Evolutionary conservation across 1,140 invertebrate species (phyloP).

Genomic region (Lethrus apterus): DNA sequence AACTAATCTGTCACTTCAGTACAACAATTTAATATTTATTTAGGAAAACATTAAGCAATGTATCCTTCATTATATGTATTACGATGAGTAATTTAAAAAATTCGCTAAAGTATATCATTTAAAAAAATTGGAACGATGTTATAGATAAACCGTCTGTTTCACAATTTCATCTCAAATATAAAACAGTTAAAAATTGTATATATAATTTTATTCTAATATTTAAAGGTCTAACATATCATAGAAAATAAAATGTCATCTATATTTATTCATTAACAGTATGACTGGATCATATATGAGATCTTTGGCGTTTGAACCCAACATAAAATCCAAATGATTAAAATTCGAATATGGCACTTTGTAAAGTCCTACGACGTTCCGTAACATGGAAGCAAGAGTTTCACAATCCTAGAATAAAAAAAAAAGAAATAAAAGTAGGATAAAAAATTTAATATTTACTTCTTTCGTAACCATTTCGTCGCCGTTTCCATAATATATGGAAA

Average conservation of each 20-base stretch:
- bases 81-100: too few species aligned
- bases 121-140: too few species aligned
- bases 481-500: constrained; percentile 52
- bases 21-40: too few species aligned
- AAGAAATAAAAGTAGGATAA: background rate
- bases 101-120: too few species aligned
- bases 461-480: constrained; percentile 53
- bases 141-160: too few species aligned
- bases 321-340: constrained; percentile 68
- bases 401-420: constrained; percentile 49
- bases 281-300: constrained; percentile 49
- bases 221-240: too few species aligned
- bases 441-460: constrained; percentile 35
- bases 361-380: constrained; percentile 44
- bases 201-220: too few species aligned
- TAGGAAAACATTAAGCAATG: too few species aligned
- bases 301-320: constrained; percentile 53
- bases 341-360: constrained; percentile 47
- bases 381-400: constrained; percentile 42
- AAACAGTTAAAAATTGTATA: too few species aligned
- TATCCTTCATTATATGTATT: too few species aligned
- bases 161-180: too few species aligned
- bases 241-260: constrained; percentile 22
- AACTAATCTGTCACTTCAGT: too few species aligned
- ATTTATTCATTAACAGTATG: constrained; percentile 33